Evolutionary conservation across 2,888 invertebrate genomes (phyloP), one percentile per base, ranked within the genome.

Genomic region (Hoplodrina blanda): DNA sequence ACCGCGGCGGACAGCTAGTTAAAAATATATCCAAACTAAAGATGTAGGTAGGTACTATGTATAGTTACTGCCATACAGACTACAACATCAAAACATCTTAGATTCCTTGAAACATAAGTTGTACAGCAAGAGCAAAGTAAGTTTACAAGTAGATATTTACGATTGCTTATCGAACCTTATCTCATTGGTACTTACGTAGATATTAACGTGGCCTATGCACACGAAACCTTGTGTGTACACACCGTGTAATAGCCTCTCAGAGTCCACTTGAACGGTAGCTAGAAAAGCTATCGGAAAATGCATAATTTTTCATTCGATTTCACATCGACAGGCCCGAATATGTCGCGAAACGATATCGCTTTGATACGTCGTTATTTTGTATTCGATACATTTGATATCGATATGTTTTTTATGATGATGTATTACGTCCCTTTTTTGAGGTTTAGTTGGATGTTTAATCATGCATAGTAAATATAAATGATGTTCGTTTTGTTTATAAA

Each of bases 291-390:
- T 94, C 93, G 93, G 93, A 94, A 95, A 95, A 94, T 92, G 92
- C 89, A 94, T 94, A 93, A 93, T 94, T 95, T 95, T 95, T 94
- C 95, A 93, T 94, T 84, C 93, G 94, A 95, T 95, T 95, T 93
- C 94, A 95, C 95, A 91, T 89, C 85, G 87, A 91, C 86, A 88
- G 85, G 79, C 80, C 86, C 80, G 83, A 86, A 85, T 84, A 81
- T 84, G 73, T 80, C 73, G 68, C 71, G 84, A 75, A 80, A 81
- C 60, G 82, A 67, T 78, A 78, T 70, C 82, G 78, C 83, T 85
- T 87, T 85, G 84, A 87, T 80, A 81, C 44, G 70, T 81, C 71
- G 68, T 67, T 84, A 78, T 82, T 87, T 76, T 72, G 59, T 81
- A 81, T 85, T 76, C 84, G 80, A 84, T 85, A 84, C 81, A 85